Evolutionary conservation across 2,888 invertebrate genomes (phyloP).

Genomic region (Diplolepis rosae): DNA sequence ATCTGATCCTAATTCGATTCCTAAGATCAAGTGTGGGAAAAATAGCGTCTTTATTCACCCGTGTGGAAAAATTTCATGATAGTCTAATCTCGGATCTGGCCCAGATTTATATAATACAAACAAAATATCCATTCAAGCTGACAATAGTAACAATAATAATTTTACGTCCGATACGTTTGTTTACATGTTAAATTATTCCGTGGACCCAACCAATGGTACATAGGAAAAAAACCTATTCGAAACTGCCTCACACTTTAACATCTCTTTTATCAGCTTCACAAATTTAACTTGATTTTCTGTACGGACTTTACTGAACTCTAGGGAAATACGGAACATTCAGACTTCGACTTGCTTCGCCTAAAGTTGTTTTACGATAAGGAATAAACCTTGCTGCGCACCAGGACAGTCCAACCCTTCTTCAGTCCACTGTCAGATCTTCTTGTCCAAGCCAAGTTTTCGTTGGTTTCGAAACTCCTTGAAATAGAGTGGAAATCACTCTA

Average conservation of each 20-base stretch:
- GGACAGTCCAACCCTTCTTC: neutral
- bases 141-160: too few relatives aligned
- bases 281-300: conserved; percentile 71
- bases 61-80: too few relatives aligned
- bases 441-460: conserved; percentile 27
- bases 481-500: neutral
- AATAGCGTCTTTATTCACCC: too few relatives aligned
- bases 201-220: too few relatives aligned
- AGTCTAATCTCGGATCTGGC: too few relatives aligned
- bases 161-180: too few relatives aligned
- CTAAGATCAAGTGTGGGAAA: too few relatives aligned
- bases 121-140: too few relatives aligned
- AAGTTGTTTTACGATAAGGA: conserved; percentile 68
- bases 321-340: conserved; percentile 63
- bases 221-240: neutral
- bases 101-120: too few relatives aligned
- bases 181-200: too few relatives aligned
- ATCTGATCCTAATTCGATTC: too few relatives aligned
- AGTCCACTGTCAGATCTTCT: conserved; percentile 27
- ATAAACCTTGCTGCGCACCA: conserved; percentile 56
- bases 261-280: conserved; percentile 68
- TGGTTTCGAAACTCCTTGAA: neutral
- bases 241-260: conserved; percentile 14
- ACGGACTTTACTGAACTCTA: conserved; percentile 65
- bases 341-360: conserved; percentile 60